These are phyloP conservation scores for Tethya wilhelma DNA, from an alignment of 37 sponge, comb jelly and placozoan genomes.

Conservation along the genomic window DNA sequence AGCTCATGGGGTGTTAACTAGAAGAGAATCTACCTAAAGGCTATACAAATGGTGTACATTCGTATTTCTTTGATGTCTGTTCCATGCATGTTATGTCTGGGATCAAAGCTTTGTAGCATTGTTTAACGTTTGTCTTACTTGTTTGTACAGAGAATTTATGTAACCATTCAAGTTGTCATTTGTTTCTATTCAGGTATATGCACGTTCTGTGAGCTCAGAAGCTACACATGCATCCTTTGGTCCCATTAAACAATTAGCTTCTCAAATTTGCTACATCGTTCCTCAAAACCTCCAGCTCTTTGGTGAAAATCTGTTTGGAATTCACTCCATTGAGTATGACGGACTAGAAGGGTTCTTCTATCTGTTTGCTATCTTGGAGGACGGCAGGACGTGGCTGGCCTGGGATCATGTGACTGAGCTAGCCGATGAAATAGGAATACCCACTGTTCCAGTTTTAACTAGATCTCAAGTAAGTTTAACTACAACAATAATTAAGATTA, in stretches of 20 bases:
- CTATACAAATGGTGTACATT: too few relatives aligned
- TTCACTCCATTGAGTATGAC: slow-evolving; percentile 86
- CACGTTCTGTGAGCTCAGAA: slow-evolving; percentile 61
- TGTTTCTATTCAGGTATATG: slow-evolving; percentile 49
- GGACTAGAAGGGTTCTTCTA: slow-evolving; percentile 70
- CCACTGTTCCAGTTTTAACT: slow-evolving; percentile 61
- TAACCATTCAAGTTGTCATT: neutral
- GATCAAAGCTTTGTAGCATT: too few relatives aligned
- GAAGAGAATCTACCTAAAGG: too few relatives aligned
- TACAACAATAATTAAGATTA: neutral
- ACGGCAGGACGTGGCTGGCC: slow-evolving; percentile 62
- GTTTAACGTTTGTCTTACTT: too few relatives aligned
- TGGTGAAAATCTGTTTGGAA: slow-evolving; percentile 84
- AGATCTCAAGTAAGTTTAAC: neutral
- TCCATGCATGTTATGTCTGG: too few relatives aligned
- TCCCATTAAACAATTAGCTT: slow-evolving; percentile 71
- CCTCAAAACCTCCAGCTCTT: slow-evolving; percentile 80
- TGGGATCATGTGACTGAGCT: slow-evolving; percentile 74
- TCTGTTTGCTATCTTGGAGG: slow-evolving; percentile 67
- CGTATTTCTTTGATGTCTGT: too few relatives aligned
- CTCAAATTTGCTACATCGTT: slow-evolving; percentile 49
- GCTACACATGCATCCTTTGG: slow-evolving; percentile 85
- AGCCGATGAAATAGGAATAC: slow-evolving; percentile 54
- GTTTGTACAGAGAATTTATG: too few relatives aligned
- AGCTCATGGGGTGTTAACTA: too few relatives aligned